Percentiles rank a stretch among this genome's conserved stretches.
Conservation (phyloP, 2,113 vertebrate genomes). For the Scopus umbretta region DNA sequence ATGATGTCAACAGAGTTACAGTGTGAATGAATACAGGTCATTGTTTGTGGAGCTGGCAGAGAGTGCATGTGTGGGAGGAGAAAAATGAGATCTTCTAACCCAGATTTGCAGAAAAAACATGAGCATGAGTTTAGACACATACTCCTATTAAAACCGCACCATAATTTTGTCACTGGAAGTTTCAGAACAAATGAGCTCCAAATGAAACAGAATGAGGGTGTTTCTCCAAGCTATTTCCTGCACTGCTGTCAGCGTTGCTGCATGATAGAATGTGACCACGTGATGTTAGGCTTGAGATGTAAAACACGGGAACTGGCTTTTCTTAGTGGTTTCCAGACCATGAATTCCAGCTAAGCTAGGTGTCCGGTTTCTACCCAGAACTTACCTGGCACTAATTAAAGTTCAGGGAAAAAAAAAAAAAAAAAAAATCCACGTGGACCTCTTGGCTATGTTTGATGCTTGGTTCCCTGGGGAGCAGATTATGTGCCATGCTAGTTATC, state of each 20-base stretch:
- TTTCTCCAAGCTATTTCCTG: conserved; percentile 57
- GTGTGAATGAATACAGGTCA: conserved; percentile 42
- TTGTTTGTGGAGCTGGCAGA: conserved; percentile 9
- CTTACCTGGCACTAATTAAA: conserved; percentile 40
- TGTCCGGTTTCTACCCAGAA: conserved; percentile 34
- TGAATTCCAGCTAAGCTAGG: conserved; percentile 59
- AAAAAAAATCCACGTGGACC: background rate
- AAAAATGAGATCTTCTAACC: conserved; percentile 50
- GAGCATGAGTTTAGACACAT: conserved; percentile 41
- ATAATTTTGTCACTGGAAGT: conserved; percentile 59
- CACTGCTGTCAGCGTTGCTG: background rate
- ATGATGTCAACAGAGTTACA: conserved; percentile 45
- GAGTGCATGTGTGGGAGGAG: conserved; percentile 1
- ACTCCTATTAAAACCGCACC: conserved; percentile 55
- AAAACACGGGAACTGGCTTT: conserved; percentile 33
- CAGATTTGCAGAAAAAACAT: conserved; percentile 22
- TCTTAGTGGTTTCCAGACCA: conserved; percentile 50
- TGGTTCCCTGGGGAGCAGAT: background rate
- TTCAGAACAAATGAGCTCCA: conserved; percentile 58
- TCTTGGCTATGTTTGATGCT: background rate
- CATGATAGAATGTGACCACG: background rate
- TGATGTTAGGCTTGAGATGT: conserved; percentile 12
- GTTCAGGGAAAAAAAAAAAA: background rate
- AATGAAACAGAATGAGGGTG: conserved; percentile 55
- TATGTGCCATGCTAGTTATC: background rate